Conservation (phyloP, 2,888 invertebrate genomes). For the Cephus sareptanus region DNA sequence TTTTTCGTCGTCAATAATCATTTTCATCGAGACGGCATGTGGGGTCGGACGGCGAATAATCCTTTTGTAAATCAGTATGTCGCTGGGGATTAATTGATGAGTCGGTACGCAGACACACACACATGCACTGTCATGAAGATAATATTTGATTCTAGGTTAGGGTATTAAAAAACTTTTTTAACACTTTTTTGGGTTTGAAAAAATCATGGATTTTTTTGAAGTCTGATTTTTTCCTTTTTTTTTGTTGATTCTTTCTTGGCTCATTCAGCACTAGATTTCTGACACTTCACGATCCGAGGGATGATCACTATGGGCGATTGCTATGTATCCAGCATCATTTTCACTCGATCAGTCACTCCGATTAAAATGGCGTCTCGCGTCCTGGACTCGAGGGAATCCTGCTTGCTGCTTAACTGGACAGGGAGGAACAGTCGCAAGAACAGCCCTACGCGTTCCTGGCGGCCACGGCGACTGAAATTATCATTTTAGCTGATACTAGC, state of each 20-base stretch:
- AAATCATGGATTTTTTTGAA: background rate
- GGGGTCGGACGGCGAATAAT: background rate
- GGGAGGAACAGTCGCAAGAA: slow-evolving; percentile 18
- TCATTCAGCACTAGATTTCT: background rate
- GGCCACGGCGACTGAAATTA: slow-evolving; percentile 64
- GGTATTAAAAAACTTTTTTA: background rate
- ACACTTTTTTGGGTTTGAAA: background rate
- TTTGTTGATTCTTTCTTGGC: background rate
- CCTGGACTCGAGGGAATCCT: slow-evolving; percentile 13
- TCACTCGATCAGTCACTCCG: background rate
- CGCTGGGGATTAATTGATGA: background rate
- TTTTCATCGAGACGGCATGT: background rate
- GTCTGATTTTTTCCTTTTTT: background rate
- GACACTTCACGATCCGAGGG: background rate
- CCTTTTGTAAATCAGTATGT: background rate
- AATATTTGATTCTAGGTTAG: background rate
- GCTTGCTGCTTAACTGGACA: background rate
- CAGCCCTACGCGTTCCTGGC: slow-evolving; percentile 60
- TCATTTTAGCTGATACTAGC: slow-evolving; percentile 67
- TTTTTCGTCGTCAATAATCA: background rate
- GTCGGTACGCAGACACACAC: background rate
- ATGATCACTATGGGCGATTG: background rate
- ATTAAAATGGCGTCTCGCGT: background rate
- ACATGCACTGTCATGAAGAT: background rate
- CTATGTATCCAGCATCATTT: background rate